Evolutionary conservation across 1,140 invertebrate genomes (phyloP).

Genomic region (Rhagoletis pomonella): DNA sequence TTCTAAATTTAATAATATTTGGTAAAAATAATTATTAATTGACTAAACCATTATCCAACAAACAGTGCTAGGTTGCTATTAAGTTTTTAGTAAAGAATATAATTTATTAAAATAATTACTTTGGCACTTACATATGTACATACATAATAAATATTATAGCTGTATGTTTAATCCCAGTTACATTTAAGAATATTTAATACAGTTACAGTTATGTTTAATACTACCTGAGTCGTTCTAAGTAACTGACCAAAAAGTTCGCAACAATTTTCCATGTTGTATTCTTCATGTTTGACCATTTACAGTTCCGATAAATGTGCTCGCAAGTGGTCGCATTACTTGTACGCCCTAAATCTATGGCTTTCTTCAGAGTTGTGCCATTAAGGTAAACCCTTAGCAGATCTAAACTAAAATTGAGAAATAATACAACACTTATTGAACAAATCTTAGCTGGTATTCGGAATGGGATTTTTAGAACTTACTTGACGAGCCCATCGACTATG

Average conservation of each 20-base stretch:
- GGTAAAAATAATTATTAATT: too few relatives aligned
- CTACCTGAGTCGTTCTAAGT: not conserved
- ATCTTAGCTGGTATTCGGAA: not conserved
- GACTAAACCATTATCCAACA: too few relatives aligned
- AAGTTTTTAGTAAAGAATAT: too few relatives aligned
- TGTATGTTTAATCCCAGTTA: too few relatives aligned
- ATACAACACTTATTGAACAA: not conserved
- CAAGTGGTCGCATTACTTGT: not conserved
- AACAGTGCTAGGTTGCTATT: too few relatives aligned
- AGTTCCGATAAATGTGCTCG: not conserved
- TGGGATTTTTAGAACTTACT: slow-evolving; percentile 55
- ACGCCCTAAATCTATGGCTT: slow-evolving; percentile 52
- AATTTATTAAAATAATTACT: too few relatives aligned
- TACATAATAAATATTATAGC: not conserved
- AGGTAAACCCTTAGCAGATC: slow-evolving; percentile 37
- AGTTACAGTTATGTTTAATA: not conserved
- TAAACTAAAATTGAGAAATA: slow-evolving; percentile 19
- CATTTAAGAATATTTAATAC: too few relatives aligned
- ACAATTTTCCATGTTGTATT: slow-evolving; percentile 12
- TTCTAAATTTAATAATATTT: too few relatives aligned
- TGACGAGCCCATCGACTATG: slow-evolving; percentile 62
- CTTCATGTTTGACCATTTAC: slow-evolving; percentile 33
- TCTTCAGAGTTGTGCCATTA: slow-evolving; percentile 49
- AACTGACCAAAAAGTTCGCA: not conserved
- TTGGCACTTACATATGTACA: not conserved